Conservation (phyloP, 2,888 invertebrate genomes). For the Drosophila multiciliata region DNA sequence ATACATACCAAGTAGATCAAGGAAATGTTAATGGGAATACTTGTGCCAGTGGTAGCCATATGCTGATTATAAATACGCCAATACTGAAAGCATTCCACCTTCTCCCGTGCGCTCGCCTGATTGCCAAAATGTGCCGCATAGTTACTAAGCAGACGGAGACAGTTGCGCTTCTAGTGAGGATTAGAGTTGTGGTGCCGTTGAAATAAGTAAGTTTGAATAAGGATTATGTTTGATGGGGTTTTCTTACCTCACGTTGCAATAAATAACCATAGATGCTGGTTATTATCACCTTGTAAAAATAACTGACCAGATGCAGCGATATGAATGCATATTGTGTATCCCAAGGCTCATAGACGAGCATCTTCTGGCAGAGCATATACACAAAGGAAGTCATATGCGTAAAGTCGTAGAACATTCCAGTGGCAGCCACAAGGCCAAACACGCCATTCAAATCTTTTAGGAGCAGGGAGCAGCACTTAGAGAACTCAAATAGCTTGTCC, state of each 20-base stretch:
- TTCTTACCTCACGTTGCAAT: conserved; percentile 72
- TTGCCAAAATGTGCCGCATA: conserved; percentile 53
- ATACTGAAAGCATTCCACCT: conserved; percentile 58
- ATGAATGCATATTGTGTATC: conserved; percentile 65
- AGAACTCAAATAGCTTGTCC: conserved; percentile 43
- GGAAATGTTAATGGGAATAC: conserved; percentile 58
- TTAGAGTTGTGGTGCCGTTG: not conserved
- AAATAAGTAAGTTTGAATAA: not conserved
- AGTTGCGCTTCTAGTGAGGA: conserved; percentile 66
- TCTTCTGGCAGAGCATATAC: conserved; percentile 78
- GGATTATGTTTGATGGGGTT: not conserved
- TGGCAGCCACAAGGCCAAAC: conserved; percentile 56
- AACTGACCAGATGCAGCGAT: conserved; percentile 64
- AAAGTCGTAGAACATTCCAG: conserved; percentile 79
- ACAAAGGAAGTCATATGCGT: conserved; percentile 73
- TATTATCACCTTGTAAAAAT: conserved; percentile 73
- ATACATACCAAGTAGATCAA: conserved; percentile 73
- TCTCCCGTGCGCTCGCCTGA: conserved; percentile 10
- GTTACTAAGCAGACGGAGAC: conserved; percentile 57
- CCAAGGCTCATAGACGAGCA: conserved; percentile 48
- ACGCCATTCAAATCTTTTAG: conserved; percentile 69
- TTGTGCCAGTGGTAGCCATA: conserved; percentile 67
- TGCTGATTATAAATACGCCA: conserved; percentile 73
- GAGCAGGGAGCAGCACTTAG: conserved; percentile 65
- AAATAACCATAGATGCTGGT: conserved; percentile 71